Conservation (phyloP, 2,113 vertebrate species). For the Anarhynchus alexandrinus region DNA sequence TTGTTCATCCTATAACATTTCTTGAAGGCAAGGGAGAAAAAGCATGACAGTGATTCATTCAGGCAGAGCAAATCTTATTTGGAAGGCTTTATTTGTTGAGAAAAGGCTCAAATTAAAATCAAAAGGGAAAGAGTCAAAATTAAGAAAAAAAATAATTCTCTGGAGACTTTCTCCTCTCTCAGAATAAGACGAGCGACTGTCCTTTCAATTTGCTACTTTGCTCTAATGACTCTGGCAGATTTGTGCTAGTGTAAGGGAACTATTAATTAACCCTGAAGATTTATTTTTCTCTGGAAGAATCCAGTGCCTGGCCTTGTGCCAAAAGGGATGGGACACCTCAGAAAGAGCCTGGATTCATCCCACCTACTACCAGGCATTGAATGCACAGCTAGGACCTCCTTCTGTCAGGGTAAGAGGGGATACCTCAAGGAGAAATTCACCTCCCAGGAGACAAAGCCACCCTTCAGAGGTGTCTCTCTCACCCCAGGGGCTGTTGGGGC, state of each 20-base stretch:
- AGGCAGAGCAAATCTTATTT: background rate
- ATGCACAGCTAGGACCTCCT: background rate
- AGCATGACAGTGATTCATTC: background rate
- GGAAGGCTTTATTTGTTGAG: background rate
- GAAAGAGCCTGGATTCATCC: background rate
- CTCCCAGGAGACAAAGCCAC: background rate
- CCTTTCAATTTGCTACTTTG: background rate
- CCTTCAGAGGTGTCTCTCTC: background rate
- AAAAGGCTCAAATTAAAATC: background rate
- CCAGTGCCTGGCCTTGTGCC: background rate
- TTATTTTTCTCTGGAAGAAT: background rate
- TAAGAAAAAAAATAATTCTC: background rate
- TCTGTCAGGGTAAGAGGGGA: fast-evolving
- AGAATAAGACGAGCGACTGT: background rate
- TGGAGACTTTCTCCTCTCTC: background rate
- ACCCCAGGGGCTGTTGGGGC: background rate
- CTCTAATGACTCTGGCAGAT: background rate
- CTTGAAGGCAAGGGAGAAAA: background rate
- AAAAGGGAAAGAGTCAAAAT: background rate
- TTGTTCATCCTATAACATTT: background rate
- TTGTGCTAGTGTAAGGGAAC: background rate
- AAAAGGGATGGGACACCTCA: background rate
- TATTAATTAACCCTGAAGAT: background rate
- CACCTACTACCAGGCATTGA: background rate
- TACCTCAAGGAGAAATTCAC: background rate